These are phyloP conservation scores for Fragum sueziense DNA, from an alignment of 2,888 invertebrate species.

Conservation along the genomic window DNA sequence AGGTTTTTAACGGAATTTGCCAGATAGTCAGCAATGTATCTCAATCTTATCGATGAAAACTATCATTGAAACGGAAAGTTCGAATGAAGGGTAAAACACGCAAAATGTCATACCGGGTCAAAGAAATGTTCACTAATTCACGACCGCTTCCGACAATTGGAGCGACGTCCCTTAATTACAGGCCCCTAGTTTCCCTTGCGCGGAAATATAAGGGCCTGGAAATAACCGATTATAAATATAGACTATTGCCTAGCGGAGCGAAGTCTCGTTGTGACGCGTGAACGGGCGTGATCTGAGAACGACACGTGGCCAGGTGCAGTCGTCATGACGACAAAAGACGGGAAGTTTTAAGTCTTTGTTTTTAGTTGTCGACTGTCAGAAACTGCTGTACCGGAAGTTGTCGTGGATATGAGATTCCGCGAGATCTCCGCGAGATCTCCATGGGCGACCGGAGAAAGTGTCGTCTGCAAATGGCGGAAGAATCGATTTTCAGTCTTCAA, in stretches of 20 bases:
- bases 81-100: constrained; percentile 24
- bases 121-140: constrained; percentile 54
- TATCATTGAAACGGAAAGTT: neutral
- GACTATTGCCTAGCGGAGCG: constrained; percentile 11
- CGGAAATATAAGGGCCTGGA: constrained; percentile 52
- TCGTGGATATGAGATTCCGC: constrained; percentile 28
- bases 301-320: constrained; percentile 56
- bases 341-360: constrained; percentile 54
- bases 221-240: constrained; percentile 46
- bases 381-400: constrained; percentile 50
- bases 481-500: neutral
- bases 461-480: constrained; percentile 26
- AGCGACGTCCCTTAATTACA: constrained; percentile 48
- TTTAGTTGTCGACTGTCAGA: constrained; percentile 50
- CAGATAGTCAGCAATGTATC: too few relatives aligned
- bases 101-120: constrained; percentile 52
- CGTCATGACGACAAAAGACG: constrained; percentile 49
- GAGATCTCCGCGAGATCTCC: constrained; percentile 12
- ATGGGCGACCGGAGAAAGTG: constrained; percentile 28
- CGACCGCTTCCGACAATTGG: constrained; percentile 49
- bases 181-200: constrained; percentile 12
- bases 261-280: constrained; percentile 31
- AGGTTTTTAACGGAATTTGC: too few relatives aligned
- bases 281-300: constrained; percentile 32
- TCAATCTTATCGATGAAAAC: too few relatives aligned